phyloP scores from a whole-genome alignment of 2,797 vertebrate genomes.

The Phalanger gymnotis region DNA sequence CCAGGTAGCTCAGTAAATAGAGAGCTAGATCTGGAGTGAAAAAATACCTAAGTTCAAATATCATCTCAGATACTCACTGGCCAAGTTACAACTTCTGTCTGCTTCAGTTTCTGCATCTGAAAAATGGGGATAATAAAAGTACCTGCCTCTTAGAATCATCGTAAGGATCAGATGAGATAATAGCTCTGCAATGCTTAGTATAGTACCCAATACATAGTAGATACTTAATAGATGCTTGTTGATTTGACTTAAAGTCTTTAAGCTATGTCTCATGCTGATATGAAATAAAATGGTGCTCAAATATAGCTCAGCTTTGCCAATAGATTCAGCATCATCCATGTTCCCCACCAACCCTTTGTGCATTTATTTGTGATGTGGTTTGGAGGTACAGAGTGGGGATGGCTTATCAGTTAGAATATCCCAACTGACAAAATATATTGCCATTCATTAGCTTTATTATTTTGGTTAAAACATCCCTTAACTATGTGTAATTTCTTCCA shows the following conservation, averaged over 20 bases:
- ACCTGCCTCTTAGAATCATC: neutral
- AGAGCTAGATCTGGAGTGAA: neutral
- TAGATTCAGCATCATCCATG: neutral
- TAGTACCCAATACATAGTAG: neutral
- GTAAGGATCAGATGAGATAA: neutral
- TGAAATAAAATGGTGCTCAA: neutral
- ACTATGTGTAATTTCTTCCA: neutral
- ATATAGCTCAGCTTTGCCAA: neutral
- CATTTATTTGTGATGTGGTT: neutral
- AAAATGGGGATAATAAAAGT: neutral
- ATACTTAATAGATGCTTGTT: neutral
- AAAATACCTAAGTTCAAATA: neutral
- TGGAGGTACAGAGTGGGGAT: neutral
- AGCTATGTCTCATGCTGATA: neutral
- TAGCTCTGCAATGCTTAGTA: neutral
- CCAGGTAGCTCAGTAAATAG: neutral
- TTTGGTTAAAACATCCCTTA: neutral
- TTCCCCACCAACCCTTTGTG: neutral
- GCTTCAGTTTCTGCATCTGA: neutral
- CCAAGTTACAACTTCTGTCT: neutral
- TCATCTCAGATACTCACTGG: neutral
- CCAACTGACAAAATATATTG: neutral
- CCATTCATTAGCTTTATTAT: neutral
- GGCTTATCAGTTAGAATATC: neutral
- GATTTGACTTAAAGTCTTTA: neutral